Evolutionary conservation across 2,888 invertebrate species (phyloP), one percentile per base, ranked within the genome.

Genomic region (Troides helena): DNA sequence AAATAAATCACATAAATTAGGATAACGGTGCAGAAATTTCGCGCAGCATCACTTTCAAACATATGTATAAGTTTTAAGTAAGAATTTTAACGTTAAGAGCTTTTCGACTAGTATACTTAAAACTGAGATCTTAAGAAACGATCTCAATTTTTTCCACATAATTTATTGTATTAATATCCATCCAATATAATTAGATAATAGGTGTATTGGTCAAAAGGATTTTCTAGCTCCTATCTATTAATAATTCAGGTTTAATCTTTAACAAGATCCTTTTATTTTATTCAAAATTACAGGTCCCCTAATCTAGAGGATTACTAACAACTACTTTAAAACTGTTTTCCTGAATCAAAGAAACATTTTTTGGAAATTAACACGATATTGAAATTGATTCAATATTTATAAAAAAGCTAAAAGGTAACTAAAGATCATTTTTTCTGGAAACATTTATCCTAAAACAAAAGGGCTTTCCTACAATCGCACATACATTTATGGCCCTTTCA

Each of bases 111-210:
- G 89, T 90, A 90, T 90, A 90, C 88, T 88, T 86, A 85, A 88
- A 84, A 85, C 84, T 78, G 85, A 88, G 86, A 87, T 90, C 90
- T 91, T 91, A 91, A 90, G 89, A 91, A 88, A 80, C 87, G 85
- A 85, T 87, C 87, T 79, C 85, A 90, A 88, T 86, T 89, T 39
- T 85, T 87, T 88, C 87, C 88, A 88, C 83, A 88, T 87, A 87
- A 85, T 87, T 90, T 87, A 87, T 86, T 87, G 85, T 83, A 89
- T 86, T 87, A 89, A 88, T 90, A 83, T 91, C 90, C 90, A 90
- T 92, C 91, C 92, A 92, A 89, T 92, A 91, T 92, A 90, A 90
- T 90, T 91, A 91, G 89, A 90, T 85, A 85, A 87, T 89, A 89
- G 85, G 83, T 88, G 74, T 89, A 86, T 86, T 84, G 83, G 83